Percentiles rank a stretch among this genome's conserved stretches.
These are phyloP conservation scores for Eulithis prunata DNA, from an alignment of 2,888 invertebrate species.

Conservation along the genomic window DNA sequence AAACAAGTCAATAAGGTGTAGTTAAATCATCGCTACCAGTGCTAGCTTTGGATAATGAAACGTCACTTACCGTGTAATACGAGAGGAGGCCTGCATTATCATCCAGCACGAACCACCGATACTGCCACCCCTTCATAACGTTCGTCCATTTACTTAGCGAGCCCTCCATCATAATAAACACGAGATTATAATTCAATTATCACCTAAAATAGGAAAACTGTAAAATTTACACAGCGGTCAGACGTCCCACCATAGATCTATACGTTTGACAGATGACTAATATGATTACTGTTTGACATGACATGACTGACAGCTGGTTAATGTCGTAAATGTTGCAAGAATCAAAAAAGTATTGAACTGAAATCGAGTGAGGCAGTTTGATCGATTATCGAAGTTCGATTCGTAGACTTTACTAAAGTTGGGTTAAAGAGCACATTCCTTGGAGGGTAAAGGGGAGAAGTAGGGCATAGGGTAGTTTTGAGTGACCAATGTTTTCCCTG, in stretches of 20 bases:
- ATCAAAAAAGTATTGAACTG: no score
- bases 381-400: no score
- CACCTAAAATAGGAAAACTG: slow-evolving; percentile 71
- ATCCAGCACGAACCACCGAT: slow-evolving; percentile 99
- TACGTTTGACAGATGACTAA: slow-evolving; percentile 63
- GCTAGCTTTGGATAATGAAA: slow-evolving; percentile 45
- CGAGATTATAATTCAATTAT: slow-evolving; percentile 65
- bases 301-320: slow-evolving; percentile 44
- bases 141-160: slow-evolving; percentile 98
- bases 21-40: slow-evolving; percentile 31
- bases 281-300: slow-evolving; percentile 41
- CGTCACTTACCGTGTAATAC: slow-evolving; percentile 96
- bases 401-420: no score
- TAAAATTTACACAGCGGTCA: slow-evolving; percentile 67
- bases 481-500: no score
- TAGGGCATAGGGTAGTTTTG: no score
- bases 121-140: slow-evolving; percentile 99
- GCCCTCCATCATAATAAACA: slow-evolving; percentile 91
- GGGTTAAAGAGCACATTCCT: no score
- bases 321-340: no score
- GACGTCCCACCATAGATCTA: slow-evolving; percentile 61
- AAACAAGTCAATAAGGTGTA: slow-evolving; percentile 28
- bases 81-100: slow-evolving; percentile 97
- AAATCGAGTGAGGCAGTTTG: no score
- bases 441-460: no score